Base-by-base conservation (phyloP, 2,888 invertebrate species). In the Acholoe squamosa region DNA sequence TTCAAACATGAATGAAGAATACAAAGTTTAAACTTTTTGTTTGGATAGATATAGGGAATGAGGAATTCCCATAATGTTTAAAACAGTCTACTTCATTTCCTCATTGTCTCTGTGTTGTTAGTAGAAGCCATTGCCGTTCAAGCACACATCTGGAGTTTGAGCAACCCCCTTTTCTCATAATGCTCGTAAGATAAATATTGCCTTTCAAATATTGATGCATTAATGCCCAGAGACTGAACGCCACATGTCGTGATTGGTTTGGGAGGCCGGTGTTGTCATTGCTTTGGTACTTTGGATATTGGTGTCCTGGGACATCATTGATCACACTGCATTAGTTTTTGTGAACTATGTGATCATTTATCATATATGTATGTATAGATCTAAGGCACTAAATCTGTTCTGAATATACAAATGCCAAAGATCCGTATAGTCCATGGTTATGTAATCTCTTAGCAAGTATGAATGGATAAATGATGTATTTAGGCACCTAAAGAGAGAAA, bases 161-260 rank as follows among this genome's bases (percentile, higher is more conserved):
- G 61, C 76, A n/a, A 3, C 34, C 43, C 34, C 34, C 80, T 5
- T 80, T 80, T 33, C 80, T 80, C 43, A 43, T 43, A 19, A 33
- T 12, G 80, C 80, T 43, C 80, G 34, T 80, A 33, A 80, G 34
- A 80, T 80, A 80, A 80, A 80, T 80, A 80, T 80, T 80, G 80
- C 80, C 43, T 80, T 80, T 80, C 34, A 80, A 80, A 80, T 80
- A 80, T 80, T 80, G 80, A 80, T 80, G 80, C 80, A 80, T 80
- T 80, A 80, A 80, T 80, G 43, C 80, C 33, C 19, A 19, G n/a
- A n/a, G 33, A 19, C 34, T 33, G 34, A 80, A 22, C 12, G 80
- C 22, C 16, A 10, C 16, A 12, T 16, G 80, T 22, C 80, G 14
- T 80, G 80, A 80, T 80, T 80, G 80, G 80, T 76, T 76, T 71